Evolutionary conservation across 1,140 invertebrate genomes (phyloP).

Genomic region (Drosophila bipectinata): DNA sequence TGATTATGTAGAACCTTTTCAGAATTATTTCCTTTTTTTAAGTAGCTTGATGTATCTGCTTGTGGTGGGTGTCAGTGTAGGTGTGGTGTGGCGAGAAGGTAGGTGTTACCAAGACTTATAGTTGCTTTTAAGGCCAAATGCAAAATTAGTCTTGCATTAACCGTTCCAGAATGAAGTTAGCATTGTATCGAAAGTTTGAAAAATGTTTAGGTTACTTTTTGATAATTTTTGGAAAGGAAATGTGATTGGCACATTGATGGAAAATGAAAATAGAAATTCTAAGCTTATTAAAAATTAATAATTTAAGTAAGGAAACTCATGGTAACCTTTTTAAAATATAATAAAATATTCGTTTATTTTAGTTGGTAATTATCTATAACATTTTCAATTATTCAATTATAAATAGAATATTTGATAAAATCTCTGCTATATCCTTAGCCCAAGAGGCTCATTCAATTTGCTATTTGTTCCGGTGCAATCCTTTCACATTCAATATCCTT

Average conservation of each 20-base stretch:
- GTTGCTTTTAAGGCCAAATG: neutral
- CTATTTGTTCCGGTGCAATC: constrained; percentile 10
- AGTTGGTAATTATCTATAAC: neutral
- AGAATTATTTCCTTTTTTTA: neutral
- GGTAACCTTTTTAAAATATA: neutral
- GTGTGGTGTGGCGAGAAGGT: neutral
- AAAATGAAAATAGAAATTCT: neutral
- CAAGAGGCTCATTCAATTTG: neutral
- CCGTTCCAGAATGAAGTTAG: constrained; percentile 5
- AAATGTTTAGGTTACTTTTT: neutral
- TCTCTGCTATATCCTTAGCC: neutral
- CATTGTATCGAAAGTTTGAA: constrained; percentile 30
- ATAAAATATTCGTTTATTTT: neutral
- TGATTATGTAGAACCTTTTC: neutral
- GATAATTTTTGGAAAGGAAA: neutral
- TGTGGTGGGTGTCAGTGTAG: neutral
- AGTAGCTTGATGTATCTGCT: neutral
- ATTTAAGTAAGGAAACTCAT: neutral
- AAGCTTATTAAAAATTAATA: neutral
- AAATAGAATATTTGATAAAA: too few species aligned
- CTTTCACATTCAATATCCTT: constrained; percentile 4
- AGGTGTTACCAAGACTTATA: neutral
- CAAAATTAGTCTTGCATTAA: constrained; percentile 29
- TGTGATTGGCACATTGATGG: neutral
- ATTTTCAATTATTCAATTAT: neutral